phyloP scores from a whole-genome alignment of 2,888 invertebrate species.

The Bruchidius siliquastri region DNA sequence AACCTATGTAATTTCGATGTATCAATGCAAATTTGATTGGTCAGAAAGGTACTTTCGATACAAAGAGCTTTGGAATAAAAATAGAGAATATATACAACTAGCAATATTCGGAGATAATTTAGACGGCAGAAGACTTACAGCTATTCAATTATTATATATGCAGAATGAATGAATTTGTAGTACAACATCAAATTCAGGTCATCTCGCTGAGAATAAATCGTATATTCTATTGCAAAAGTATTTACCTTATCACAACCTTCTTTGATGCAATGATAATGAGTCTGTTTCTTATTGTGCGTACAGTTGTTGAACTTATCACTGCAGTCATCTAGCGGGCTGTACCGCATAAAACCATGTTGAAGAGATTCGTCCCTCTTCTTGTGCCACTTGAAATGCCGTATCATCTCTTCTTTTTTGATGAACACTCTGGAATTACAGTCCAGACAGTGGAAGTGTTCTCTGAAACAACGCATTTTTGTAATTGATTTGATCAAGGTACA shows the following conservation, averaged over 20 bases:
- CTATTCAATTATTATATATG: too few species aligned
- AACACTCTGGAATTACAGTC: slow-evolving; percentile 80
- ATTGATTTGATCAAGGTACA: too few species aligned
- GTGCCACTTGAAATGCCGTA: slow-evolving; percentile 98
- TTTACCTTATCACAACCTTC: slow-evolving; percentile 76
- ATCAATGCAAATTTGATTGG: too few species aligned
- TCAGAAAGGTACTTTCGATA: too few species aligned
- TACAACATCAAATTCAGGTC: too few species aligned
- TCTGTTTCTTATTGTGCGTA: slow-evolving; percentile 89
- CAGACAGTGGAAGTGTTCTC: slow-evolving; percentile 93
- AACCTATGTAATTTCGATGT: too few species aligned
- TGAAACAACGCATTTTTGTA: slow-evolving; percentile 22
- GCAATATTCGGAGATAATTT: too few species aligned
- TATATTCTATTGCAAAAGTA: not conserved
- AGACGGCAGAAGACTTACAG: too few species aligned
- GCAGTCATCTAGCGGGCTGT: slow-evolving; percentile 91
- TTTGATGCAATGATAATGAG: slow-evolving; percentile 96
- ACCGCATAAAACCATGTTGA: slow-evolving; percentile 87
- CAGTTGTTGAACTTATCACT: slow-evolving; percentile 66
- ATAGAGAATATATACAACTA: too few species aligned
- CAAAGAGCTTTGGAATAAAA: too few species aligned
- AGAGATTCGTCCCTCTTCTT: slow-evolving; percentile 96
- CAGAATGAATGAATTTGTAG: too few species aligned
- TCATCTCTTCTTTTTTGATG: slow-evolving; percentile 98
- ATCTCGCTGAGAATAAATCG: too few species aligned